Conservation (phyloP, 2,888 invertebrate genomes). For the Tiliacea aurago region DNA sequence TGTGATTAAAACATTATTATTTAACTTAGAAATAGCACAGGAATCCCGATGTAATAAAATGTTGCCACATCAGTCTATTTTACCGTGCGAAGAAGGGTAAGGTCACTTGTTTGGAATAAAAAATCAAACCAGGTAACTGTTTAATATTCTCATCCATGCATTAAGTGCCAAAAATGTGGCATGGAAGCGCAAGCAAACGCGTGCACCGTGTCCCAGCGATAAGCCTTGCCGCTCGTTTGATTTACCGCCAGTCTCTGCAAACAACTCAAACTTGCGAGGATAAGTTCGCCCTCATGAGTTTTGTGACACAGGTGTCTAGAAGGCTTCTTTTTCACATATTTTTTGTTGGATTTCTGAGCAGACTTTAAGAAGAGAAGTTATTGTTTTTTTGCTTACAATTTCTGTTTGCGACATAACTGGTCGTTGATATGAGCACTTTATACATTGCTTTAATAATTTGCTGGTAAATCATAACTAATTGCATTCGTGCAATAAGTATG, state of each 20-base stretch:
- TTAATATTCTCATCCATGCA: neutral
- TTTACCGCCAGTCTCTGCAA: conserved; percentile 66
- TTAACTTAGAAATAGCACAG: neutral
- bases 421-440: neutral
- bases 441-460: neutral
- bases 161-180: conserved; percentile 30
- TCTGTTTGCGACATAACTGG: neutral
- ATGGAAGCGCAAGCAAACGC: conserved; percentile 33
- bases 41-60: neutral
- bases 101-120: neutral
- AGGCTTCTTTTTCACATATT: conserved; percentile 41
- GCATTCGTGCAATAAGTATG: neutral
- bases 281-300: conserved; percentile 60
- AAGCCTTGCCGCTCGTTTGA: conserved; percentile 66
- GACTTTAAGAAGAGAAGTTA: conserved; percentile 18
- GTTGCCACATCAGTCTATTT: neutral
- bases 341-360: conserved; percentile 32
- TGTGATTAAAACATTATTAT: neutral
- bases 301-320: conserved; percentile 53
- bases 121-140: neutral
- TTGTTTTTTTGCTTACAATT: neutral
- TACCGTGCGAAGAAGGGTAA: neutral
- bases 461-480: too few species aligned
- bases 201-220: conserved; percentile 54
- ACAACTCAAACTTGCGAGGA: conserved; percentile 56